Evolutionary conservation across 2,888 invertebrate species (phyloP).

Genomic region (Exocentrus adspersus): DNA sequence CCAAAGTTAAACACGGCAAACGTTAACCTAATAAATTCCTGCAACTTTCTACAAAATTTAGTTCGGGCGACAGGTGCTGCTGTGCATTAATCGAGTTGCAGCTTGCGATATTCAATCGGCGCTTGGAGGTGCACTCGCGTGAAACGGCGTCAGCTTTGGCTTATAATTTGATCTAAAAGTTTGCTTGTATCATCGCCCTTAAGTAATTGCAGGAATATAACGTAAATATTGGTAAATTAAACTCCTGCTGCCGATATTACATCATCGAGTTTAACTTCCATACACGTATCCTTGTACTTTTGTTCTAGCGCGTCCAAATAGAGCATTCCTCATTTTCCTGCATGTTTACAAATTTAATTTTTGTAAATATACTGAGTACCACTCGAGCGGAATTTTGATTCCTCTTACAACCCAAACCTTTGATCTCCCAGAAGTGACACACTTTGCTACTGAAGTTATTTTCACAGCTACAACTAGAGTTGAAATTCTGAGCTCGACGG

Average conservation of each 20-base stretch:
- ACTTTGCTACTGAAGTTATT: slow-evolving; percentile 37
- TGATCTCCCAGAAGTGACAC: slow-evolving; percentile 43
- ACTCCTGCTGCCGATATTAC: too few species aligned
- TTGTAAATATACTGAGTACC: slow-evolving; percentile 34
- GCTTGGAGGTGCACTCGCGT: slow-evolving; percentile 2
- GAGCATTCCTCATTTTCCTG: slow-evolving; percentile 9
- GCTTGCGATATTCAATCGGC: slow-evolving; percentile 10
- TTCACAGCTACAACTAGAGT: slow-evolving; percentile 31
- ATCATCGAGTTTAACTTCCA: too few species aligned
- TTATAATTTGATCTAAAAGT: not conserved
- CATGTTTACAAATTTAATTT: slow-evolving; percentile 35
- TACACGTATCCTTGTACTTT: too few species aligned
- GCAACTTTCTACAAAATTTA: slow-evolving; percentile 40
- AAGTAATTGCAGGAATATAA: not conserved
- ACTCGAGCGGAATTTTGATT: slow-evolving; percentile 40
- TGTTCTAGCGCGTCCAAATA: too few species aligned
- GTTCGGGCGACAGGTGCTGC: slow-evolving; percentile 39
- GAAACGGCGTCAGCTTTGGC: not conserved
- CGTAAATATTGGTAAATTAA: too few species aligned
- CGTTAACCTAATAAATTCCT: slow-evolving; percentile 40
- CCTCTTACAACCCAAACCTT: slow-evolving; percentile 32
- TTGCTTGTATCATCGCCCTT: not conserved
- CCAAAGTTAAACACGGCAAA: slow-evolving; percentile 33
- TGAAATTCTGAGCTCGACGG: slow-evolving; percentile 42
- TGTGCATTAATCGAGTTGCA: slow-evolving; percentile 11